Evolutionary conservation across 1,140 invertebrate genomes (phyloP).

Genomic region (Coenobita brevimanus): DNA sequence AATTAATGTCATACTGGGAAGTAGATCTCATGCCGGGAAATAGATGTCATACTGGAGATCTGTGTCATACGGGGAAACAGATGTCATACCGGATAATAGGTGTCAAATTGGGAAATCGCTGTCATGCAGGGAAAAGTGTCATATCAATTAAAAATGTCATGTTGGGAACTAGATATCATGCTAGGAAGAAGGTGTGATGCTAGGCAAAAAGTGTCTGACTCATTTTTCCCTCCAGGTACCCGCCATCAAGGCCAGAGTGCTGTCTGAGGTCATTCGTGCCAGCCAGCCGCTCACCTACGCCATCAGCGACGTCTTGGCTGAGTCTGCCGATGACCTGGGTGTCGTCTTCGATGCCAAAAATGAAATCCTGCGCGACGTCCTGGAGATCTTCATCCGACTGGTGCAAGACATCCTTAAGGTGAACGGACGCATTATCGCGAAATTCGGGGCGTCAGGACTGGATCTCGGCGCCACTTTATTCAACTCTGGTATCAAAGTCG

Average conservation of each 20-base stretch:
- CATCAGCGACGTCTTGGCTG: conserved; percentile 65
- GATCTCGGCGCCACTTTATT: conserved; percentile 59
- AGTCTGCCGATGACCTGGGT: conserved; percentile 64
- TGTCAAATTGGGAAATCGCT: no score
- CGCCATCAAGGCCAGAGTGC: conserved; percentile 63
- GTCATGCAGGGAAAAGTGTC: no score
- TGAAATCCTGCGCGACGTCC: conserved; percentile 54
- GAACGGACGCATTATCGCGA: conserved; percentile 62
- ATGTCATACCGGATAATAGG: no score
- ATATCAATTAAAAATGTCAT: no score
- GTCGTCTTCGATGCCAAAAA: conserved; percentile 51
- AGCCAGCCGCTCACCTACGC: conserved; percentile 62
- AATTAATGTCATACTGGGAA: no score
- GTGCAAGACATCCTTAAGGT: conserved; percentile 57
- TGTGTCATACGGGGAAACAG: no score
- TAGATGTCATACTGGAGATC: no score
- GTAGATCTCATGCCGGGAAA: no score
- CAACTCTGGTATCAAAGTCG: conserved; percentile 56
- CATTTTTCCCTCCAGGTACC: conserved; percentile 67
- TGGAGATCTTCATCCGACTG: conserved; percentile 62
- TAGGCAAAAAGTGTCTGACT: no score
- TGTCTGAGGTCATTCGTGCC: conserved; percentile 62
- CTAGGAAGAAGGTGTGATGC: no score
- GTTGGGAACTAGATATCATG: no score
- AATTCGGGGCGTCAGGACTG: conserved; percentile 48